Conservation (phyloP, 2,888 invertebrate genomes). For the Melikaiella ostensackeni region DNA sequence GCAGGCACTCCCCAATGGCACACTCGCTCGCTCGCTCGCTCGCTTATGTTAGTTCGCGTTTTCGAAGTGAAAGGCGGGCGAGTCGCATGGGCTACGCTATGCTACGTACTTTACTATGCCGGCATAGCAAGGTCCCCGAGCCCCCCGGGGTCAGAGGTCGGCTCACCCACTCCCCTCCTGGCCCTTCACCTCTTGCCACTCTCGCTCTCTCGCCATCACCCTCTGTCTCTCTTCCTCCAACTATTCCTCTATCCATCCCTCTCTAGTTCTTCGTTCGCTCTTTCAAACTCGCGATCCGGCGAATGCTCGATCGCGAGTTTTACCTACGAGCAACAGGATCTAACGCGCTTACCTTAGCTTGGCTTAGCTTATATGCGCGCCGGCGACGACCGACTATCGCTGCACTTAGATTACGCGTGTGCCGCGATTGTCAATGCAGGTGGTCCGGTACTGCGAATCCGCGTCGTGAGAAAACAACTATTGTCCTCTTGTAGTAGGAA, state of each 20-base stretch:
- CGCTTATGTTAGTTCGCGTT: slow-evolving; percentile 61
- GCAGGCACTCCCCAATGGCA: slow-evolving; percentile 46
- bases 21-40: slow-evolving; percentile 44
- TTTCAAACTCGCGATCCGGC: slow-evolving; percentile 22
- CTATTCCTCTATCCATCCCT: slow-evolving; percentile 43
- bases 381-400: slow-evolving; percentile 19
- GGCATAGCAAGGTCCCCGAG: slow-evolving; percentile 72
- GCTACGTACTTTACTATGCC: slow-evolving; percentile 61
- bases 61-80: slow-evolving; percentile 76
- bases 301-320: slow-evolving; percentile 48
- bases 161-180: slow-evolving; percentile 73
- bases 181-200: slow-evolving; percentile 61
- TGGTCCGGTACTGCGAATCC: slow-evolving; percentile 22
- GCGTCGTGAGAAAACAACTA: slow-evolving; percentile 31
- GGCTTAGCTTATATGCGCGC: neutral
- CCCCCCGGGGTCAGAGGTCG: slow-evolving; percentile 74
- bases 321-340: slow-evolving; percentile 61
- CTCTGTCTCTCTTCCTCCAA: neutral
- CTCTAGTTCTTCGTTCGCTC: slow-evolving; percentile 41
- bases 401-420: slow-evolving; percentile 39
- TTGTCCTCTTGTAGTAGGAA: slow-evolving; percentile 17
- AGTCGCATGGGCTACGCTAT: slow-evolving; percentile 57
- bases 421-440: slow-evolving; percentile 37
- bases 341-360: slow-evolving; percentile 42
- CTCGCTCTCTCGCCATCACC: slow-evolving; percentile 45